Evolutionary conservation across 2,888 invertebrate species (phyloP), one percentile per base, ranked within the genome.

Genomic region (Drosophila fulvimacula): DNA sequence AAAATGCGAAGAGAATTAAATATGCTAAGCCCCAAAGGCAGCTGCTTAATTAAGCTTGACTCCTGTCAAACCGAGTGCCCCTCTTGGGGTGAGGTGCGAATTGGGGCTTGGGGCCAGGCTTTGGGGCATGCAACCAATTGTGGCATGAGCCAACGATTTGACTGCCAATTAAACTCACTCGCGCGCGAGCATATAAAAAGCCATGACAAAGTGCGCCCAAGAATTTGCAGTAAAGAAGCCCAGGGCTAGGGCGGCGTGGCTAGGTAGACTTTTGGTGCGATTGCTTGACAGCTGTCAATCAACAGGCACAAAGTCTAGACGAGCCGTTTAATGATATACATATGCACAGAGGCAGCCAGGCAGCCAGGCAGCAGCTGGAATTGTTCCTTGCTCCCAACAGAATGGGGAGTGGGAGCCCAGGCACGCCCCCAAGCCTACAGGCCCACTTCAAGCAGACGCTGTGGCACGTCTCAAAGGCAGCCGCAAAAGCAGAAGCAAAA

Each of bases 291-390:
- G 71, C 77, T 81, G 81, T 80, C 82, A 82, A 80, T 81, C 81
- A 81, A 69, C 67, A 41, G 73, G 44, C 66, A 66, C 66, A 68
- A 68, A 79, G 81, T 81, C 81, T 82, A 81, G 81, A 82, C 81
- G 67, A 67, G 55, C 58, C 69, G 80, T 77, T 85, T 82, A 82
- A 85, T 85, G 82, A 79, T 82, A 73, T 66, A 69, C 76, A 68
- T 68, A 42, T 68, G 67, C 76, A 66, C 58, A 24, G 44, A 62
- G 21, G 27, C 42, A 39, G 44, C 48, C 41, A 52, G n/a, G 6
- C 34, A 49, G 21, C 5, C 27, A 63, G 27, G 15, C 21, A 39
- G 13, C 24, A 24, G 51, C 36, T 21, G 2, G 27, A 27, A 46
- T 27, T 46, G 27, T 46, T 46, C 5, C 46, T 5, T 36, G 4